Percentiles rank a stretch among this genome's conserved stretches.
Conservation (phyloP, 2,888 invertebrate species). For the Dicycla oo region DNA sequence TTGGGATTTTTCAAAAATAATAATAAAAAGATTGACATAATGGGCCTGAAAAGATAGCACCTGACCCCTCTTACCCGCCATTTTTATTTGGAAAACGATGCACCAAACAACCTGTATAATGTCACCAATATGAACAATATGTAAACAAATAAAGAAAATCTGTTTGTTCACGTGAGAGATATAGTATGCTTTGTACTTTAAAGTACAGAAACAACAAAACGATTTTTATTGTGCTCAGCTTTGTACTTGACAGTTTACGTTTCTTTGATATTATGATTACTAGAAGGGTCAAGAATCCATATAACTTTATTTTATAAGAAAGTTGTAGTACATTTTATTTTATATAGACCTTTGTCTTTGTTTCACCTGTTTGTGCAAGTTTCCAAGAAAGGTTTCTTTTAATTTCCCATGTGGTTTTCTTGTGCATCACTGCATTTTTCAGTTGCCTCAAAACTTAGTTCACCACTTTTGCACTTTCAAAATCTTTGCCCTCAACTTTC, state of each 20-base stretch:
- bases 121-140: too few species aligned
- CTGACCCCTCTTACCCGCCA: too few species aligned
- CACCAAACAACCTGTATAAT: too few species aligned
- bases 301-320: not conserved
- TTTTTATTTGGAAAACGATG: too few species aligned
- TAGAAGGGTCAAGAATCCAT: conserved; percentile 5
- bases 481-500: conserved; percentile 1
- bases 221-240: not conserved
- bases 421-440: conserved; percentile 29
- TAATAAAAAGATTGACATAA: too few species aligned
- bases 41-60: too few species aligned
- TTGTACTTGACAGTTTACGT: conserved; percentile 9
- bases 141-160: too few species aligned
- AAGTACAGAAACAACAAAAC: conserved; percentile 4
- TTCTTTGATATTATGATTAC: not conserved
- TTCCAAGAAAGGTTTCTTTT: conserved; percentile 17
- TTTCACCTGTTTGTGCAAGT: not conserved
- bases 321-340: not conserved
- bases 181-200: not conserved
- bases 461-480: conserved; percentile 24
- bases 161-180: too few species aligned
- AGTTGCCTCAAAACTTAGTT: conserved; percentile 11
- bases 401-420: conserved; percentile 41
- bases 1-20: too few species aligned
- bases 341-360: conserved; percentile 12